phyloP scores from a whole-genome alignment of 2,113 vertebrate species.

The Plestiodon gilberti region DNA sequence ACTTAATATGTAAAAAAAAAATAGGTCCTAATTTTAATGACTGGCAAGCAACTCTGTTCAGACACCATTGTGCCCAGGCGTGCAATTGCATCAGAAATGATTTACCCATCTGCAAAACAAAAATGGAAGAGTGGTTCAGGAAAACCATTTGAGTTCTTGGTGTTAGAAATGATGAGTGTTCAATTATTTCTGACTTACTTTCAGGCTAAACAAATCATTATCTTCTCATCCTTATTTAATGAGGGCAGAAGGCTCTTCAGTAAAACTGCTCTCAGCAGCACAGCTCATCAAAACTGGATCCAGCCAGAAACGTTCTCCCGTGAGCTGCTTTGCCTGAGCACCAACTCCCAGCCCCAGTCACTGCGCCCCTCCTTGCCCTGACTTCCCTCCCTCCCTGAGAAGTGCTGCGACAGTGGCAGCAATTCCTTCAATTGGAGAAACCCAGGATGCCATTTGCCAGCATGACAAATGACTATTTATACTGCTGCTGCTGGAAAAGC shows the following conservation, averaged over 20 bases:
- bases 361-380: background rate
- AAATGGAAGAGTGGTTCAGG: background rate
- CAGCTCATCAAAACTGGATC: background rate
- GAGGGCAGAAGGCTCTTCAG: background rate
- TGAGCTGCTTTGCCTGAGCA: background rate
- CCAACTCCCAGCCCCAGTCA: background rate
- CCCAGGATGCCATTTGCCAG: background rate
- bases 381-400: background rate
- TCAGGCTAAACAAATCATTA: background rate
- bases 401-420: background rate
- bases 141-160: background rate
- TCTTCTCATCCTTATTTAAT: background rate
- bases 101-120: background rate
- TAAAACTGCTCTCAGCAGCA: background rate
- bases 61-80: background rate
- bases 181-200: background rate
- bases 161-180: background rate
- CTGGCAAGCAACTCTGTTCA: background rate
- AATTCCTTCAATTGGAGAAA: background rate
- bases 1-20: no score
- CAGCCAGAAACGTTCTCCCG: background rate
- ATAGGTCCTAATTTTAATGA: background rate
- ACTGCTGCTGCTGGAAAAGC: background rate
- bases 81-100: background rate
- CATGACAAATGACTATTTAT: background rate